Conservation (phyloP, 2,888 invertebrate species). For the Blera fallax region DNA sequence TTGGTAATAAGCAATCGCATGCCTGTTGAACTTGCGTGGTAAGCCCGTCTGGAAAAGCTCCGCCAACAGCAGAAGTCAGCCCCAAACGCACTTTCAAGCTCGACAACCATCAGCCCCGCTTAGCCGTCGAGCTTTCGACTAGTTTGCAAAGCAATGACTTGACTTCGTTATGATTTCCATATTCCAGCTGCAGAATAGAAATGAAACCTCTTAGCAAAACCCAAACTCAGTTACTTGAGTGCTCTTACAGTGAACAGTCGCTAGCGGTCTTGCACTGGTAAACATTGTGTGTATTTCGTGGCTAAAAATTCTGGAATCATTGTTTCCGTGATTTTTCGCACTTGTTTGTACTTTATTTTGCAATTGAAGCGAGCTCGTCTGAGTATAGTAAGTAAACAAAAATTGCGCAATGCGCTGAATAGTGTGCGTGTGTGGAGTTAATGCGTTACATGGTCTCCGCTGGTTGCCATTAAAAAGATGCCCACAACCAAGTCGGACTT, state of each 20-base stretch:
- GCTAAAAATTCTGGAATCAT: constrained; percentile 34
- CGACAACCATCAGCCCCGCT: not conserved
- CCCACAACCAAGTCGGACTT: constrained; percentile 12
- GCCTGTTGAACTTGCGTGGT: constrained; percentile 55
- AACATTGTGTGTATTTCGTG: not conserved
- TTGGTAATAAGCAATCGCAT: constrained; percentile 47
- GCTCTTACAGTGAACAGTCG: constrained; percentile 62
- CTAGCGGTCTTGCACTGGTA: constrained; percentile 29
- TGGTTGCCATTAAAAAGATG: constrained; percentile 32
- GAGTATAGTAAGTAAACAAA: constrained; percentile 60
- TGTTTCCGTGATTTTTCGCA: constrained; percentile 27
- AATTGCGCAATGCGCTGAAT: constrained; percentile 53
- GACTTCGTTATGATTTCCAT: constrained; percentile 46
- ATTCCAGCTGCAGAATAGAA: constrained; percentile 65
- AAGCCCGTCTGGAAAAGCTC: constrained; percentile 38
- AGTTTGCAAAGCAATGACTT: constrained; percentile 40
- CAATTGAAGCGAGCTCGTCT: constrained; percentile 39
- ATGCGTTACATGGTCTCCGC: constrained; percentile 2
- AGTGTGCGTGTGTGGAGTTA: constrained; percentile 44
- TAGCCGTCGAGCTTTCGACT: constrained; percentile 35
- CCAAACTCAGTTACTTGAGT: constrained; percentile 60
- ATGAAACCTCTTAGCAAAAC: constrained; percentile 54
- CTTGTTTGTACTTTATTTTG: constrained; percentile 34
- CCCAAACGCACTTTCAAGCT: constrained; percentile 29
- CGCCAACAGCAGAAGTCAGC: not conserved